Percentiles rank a stretch among this genome's conserved stretches.
Evolutionary conservation across 2,113 vertebrate genomes (phyloP).

Genomic region (Hassar affinis): DNA sequence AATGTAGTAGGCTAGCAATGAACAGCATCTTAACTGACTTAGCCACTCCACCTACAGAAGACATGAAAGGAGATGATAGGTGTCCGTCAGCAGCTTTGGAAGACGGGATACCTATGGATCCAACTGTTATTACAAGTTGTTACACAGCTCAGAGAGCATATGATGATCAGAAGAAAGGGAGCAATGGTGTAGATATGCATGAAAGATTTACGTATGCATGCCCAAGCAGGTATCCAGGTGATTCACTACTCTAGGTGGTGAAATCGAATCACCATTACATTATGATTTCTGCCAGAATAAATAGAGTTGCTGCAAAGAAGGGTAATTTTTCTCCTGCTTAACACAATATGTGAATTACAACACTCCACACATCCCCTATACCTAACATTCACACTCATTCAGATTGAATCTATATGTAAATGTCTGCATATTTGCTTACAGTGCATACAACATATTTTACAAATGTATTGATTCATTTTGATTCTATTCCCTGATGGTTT

Average conservation of each 20-base stretch:
- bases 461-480: slow-evolving; percentile 2
- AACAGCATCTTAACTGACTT: neutral
- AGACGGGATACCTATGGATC: neutral
- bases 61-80: neutral
- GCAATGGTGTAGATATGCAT: neutral
- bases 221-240: neutral
- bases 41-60: neutral
- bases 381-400: neutral
- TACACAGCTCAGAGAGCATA: neutral
- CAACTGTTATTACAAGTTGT: neutral
- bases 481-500: neutral
- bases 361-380: neutral
- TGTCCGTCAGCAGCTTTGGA: neutral
- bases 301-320: neutral
- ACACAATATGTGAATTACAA: neutral
- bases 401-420: slow-evolving; percentile 7
- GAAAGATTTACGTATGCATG: neutral
- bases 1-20: neutral
- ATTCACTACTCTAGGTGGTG: neutral
- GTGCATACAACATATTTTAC: neutral
- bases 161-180: neutral
- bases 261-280: neutral
- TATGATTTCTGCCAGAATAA: slow-evolving; percentile 1
- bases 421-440: neutral
- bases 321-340: neutral